A percentile compares a stretch with the other conserved stretches of the same genome.
phyloP scores from a whole-genome alignment of 2,797 vertebrate species.

The Coregonus suidteri region DNA sequence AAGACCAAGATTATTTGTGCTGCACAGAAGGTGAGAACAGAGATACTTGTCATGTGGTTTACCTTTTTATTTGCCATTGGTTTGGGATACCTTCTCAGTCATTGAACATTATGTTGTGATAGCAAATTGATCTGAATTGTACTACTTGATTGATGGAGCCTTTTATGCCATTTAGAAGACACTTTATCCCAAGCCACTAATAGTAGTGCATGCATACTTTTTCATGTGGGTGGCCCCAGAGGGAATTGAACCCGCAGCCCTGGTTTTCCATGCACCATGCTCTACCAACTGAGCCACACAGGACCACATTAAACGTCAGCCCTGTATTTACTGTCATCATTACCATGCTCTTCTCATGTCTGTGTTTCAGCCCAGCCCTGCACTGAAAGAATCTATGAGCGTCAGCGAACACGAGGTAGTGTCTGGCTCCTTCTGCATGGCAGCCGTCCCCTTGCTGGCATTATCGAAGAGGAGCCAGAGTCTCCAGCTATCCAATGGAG shows the following conservation, averaged over 20 bases:
- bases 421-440: slow-evolving; percentile 71
- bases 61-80: neutral
- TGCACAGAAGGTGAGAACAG: slow-evolving; percentile 30
- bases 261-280: neutral
- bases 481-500: slow-evolving; percentile 40
- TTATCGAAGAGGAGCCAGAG: slow-evolving; percentile 62
- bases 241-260: neutral
- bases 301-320: neutral
- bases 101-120: neutral
- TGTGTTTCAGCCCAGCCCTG: slow-evolving; percentile 20
- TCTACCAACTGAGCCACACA: neutral
- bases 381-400: slow-evolving; percentile 46
- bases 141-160: neutral
- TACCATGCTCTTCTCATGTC: neutral
- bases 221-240: neutral
- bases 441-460: slow-evolving; percentile 60
- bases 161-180: neutral
- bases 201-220: neutral
- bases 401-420: slow-evolving; percentile 62
- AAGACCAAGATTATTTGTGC: slow-evolving; percentile 23
- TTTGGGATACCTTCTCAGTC: neutral
- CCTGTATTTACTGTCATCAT: neutral
- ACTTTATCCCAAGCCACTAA: neutral
- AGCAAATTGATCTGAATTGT: neutral
- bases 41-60: neutral